Percentiles rank a stretch among this genome's conserved stretches.
Conservation (phyloP, 2,888 invertebrate species). For the Luperina nickerlii region DNA sequence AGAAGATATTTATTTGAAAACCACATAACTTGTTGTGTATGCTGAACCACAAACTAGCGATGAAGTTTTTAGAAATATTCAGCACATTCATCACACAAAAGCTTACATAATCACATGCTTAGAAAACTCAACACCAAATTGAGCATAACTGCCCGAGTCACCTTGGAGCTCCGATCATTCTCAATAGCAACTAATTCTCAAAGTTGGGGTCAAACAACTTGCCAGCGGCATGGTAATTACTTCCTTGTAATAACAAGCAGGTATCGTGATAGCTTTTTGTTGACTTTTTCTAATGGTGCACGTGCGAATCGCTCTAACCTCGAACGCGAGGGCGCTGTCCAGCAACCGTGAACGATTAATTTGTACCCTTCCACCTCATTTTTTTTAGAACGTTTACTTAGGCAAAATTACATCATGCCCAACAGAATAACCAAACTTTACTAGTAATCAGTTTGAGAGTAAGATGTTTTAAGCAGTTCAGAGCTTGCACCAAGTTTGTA, state of each 20-base stretch:
- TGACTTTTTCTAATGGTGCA: slow-evolving; percentile 75
- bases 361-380: slow-evolving; percentile 70
- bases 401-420: slow-evolving; percentile 8
- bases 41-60: neutral
- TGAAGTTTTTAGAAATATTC: slow-evolving; percentile 4
- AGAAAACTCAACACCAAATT: slow-evolving; percentile 45
- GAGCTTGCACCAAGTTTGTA: slow-evolving; percentile 1
- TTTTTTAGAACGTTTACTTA: slow-evolving; percentile 34
- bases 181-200: slow-evolving; percentile 64
- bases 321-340: slow-evolving; percentile 76
- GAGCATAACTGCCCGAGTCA: slow-evolving; percentile 37
- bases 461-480: slow-evolving; percentile 4
- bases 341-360: slow-evolving; percentile 79
- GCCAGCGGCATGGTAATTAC: slow-evolving; percentile 74
- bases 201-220: slow-evolving; percentile 78
- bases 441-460: neutral
- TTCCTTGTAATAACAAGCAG: slow-evolving; percentile 75
- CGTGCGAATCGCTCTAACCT: slow-evolving; percentile 73
- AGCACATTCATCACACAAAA: slow-evolving; percentile 20
- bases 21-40: neutral
- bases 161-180: slow-evolving; percentile 54
- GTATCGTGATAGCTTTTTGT: slow-evolving; percentile 70
- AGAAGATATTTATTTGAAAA: neutral
- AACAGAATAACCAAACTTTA: slow-evolving; percentile 4
- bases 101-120: slow-evolving; percentile 40